Evolutionary conservation across 2,888 invertebrate genomes (phyloP).

Genomic region (Phyllotreta cruciferae): DNA sequence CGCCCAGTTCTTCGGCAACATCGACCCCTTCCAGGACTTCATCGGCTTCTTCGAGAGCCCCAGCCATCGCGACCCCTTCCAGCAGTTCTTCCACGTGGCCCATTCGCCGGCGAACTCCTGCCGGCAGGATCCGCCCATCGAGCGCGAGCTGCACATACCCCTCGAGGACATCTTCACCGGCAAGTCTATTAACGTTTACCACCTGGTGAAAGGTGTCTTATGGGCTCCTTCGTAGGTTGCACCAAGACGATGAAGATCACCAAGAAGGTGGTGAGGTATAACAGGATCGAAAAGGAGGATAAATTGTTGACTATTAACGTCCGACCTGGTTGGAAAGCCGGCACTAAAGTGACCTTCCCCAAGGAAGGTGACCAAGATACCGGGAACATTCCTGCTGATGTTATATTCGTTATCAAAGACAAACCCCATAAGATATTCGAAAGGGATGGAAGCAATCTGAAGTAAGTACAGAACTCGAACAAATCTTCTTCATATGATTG

Average conservation of each 20-base stretch:
- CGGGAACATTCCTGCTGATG: constrained; percentile 91
- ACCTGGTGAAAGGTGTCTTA: neutral
- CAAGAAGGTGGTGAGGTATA: constrained; percentile 82
- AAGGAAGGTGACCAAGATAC: constrained; percentile 92
- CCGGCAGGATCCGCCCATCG: constrained; percentile 84
- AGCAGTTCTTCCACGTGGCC: constrained; percentile 18
- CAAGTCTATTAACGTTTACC: neutral
- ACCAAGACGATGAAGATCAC: constrained; percentile 98
- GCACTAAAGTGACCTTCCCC: constrained; percentile 94
- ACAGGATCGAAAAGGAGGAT: constrained; percentile 82
- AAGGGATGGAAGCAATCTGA: constrained; percentile 71
- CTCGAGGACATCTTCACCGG: constrained; percentile 85
- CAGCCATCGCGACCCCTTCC: constrained; percentile 39
- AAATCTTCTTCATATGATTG: too few relatives aligned
- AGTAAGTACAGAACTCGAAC: constrained; percentile 4
- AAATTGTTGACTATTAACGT: constrained; percentile 91
- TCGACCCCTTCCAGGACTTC: constrained; percentile 88
- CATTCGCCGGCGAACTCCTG: constrained; percentile 53
- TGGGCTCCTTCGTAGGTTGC: constrained; percentile 59
- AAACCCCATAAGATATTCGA: constrained; percentile 87
- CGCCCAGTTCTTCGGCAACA: constrained; percentile 93
- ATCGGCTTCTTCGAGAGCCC: constrained; percentile 67
- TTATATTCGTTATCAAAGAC: constrained; percentile 92
- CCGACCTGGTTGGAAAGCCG: constrained; percentile 96
- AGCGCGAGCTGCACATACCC: constrained; percentile 87